Conservation (phyloP, 2,888 invertebrate genomes). For the Cryptocheilus praepositus region DNA sequence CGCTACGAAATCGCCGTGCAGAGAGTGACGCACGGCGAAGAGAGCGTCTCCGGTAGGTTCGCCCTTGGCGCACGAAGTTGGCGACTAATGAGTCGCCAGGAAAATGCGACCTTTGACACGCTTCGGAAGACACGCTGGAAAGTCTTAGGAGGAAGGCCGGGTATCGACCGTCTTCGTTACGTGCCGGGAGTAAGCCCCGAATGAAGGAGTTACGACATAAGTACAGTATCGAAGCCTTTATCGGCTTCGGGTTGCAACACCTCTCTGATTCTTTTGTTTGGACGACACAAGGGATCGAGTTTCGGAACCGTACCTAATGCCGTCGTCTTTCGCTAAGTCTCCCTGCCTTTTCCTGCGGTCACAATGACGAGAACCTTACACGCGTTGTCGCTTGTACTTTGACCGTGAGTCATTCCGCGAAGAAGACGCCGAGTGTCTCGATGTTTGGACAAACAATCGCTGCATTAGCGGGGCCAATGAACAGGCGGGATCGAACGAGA, state of each 20-base stretch:
- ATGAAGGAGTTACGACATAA: too few species aligned
- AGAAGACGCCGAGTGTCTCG: too few species aligned
- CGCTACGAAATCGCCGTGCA: conserved; percentile 33
- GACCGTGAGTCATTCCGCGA: too few species aligned
- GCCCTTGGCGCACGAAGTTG: conserved; percentile 34
- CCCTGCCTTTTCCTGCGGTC: neutral
- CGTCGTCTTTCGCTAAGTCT: neutral
- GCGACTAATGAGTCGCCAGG: conserved; percentile 21
- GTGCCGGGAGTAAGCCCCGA: too few species aligned
- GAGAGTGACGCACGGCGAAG: conserved; percentile 9
- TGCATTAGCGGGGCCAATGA: too few species aligned
- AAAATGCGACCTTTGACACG: neutral
- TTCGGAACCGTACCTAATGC: conserved; percentile 26
- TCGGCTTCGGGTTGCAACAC: conserved; percentile 28
- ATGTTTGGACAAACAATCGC: neutral
- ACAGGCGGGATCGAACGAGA: too few species aligned
- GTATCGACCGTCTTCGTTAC: too few species aligned
- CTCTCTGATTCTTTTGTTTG: conserved; percentile 35
- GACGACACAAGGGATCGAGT: conserved; percentile 32
- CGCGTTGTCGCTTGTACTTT: too few species aligned
- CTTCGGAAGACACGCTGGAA: too few species aligned
- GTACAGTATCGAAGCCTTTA: conserved; percentile 6
- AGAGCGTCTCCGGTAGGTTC: too few species aligned
- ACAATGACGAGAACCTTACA: neutral
- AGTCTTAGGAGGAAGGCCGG: too few species aligned